Evolutionary conservation across 2,113 vertebrate species (phyloP).

Genomic region (Desmodus rotundus): DNA sequence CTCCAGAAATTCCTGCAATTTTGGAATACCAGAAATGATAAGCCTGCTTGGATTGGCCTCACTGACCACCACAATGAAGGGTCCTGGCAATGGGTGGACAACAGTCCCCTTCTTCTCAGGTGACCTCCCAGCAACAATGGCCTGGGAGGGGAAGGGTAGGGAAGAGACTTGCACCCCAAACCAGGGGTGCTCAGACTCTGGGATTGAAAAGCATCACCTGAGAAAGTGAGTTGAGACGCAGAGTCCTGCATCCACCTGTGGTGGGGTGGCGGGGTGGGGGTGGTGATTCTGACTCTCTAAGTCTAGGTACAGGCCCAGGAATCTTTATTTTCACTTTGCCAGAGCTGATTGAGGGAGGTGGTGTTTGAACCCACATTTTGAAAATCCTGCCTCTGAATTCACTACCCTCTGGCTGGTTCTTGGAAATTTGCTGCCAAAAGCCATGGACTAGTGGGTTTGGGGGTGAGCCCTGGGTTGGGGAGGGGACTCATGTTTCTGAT

Average conservation of each 20-base stretch:
- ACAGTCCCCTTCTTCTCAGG: background rate
- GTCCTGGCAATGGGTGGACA: constrained; percentile 53
- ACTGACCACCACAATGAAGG: background rate
- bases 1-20: constrained; percentile 41
- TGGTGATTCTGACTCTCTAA: background rate
- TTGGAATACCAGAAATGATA: background rate
- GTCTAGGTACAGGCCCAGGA: background rate
- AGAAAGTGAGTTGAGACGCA: background rate
- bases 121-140: background rate
- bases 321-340: background rate
- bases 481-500: background rate
- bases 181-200: background rate
- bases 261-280: too few relatives aligned
- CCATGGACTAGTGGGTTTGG: background rate
- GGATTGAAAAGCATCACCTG: background rate
- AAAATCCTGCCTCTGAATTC: background rate
- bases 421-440: background rate
- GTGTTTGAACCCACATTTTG: background rate
- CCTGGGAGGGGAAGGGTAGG: accelerated
- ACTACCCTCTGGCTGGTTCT: background rate
- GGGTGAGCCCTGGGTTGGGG: background rate
- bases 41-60: constrained; percentile 51
- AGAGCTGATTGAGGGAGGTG: background rate
- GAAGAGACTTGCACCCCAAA: accelerated
- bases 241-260: background rate